These are phyloP conservation scores for Listronotus bonariensis DNA, from an alignment of 1,140 invertebrate species.

Conservation along the genomic window DNA sequence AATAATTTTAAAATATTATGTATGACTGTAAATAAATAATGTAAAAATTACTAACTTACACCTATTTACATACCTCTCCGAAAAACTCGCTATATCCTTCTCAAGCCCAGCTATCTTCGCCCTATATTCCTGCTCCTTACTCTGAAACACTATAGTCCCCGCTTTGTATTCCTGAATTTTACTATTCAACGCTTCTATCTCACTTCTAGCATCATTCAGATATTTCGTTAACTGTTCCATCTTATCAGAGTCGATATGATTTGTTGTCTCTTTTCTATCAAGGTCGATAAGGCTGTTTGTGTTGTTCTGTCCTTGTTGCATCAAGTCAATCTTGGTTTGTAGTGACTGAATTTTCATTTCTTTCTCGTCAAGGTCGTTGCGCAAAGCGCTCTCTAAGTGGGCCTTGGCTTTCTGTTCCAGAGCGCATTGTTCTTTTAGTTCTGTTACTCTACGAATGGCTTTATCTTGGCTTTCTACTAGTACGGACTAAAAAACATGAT, in stretches of 20 bases:
- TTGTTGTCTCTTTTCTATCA: constrained; percentile 38
- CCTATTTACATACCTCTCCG: constrained; percentile 55
- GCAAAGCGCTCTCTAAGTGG: constrained; percentile 85
- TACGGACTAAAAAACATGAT: constrained; percentile 63
- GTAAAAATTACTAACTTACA: too few relatives aligned
- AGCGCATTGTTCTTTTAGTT: constrained; percentile 86
- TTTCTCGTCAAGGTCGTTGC: constrained; percentile 88
- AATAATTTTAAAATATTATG: not conserved
- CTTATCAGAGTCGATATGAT: constrained; percentile 50
- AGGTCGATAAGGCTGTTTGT: constrained; percentile 45
- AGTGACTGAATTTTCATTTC: constrained; percentile 83
- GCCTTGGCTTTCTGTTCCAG: constrained; percentile 89
- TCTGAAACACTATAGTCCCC: constrained; percentile 56
- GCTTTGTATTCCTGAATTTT: constrained; percentile 58
- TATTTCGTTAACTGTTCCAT: constrained; percentile 59
- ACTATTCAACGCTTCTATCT: constrained; percentile 57
- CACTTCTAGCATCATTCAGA: constrained; percentile 59
- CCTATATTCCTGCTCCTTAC: constrained; percentile 55
- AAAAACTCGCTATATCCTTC: constrained; percentile 59
- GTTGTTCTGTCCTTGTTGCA: constrained; percentile 55
- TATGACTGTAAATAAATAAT: not conserved
- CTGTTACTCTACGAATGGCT: constrained; percentile 80
- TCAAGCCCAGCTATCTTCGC: constrained; percentile 42
- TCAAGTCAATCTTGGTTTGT: constrained; percentile 73
- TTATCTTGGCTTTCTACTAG: constrained; percentile 88